Evolutionary conservation across 1,140 invertebrate species (phyloP).

Genomic region (Diploscapter pachys): DNA sequence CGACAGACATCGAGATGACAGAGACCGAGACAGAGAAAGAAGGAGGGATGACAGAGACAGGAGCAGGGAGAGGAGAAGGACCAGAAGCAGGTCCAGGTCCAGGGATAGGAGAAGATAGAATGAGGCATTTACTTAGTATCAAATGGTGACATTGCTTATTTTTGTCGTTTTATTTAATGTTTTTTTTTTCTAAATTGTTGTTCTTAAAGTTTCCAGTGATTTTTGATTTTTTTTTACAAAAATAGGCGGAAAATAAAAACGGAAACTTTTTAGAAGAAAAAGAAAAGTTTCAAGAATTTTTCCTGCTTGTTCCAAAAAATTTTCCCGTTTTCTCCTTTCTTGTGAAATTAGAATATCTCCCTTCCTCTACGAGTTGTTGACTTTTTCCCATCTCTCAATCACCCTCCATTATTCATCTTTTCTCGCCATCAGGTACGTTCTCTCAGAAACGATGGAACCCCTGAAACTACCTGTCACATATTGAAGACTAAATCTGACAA

Average conservation of each 20-base stretch:
- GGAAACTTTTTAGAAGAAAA: no score
- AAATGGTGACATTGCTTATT: not conserved
- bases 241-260: no score
- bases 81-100: conserved; percentile 8
- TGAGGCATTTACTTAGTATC: no score
- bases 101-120: conserved; percentile 6
- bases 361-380: not conserved
- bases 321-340: not conserved
- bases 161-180: not conserved
- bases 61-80: not conserved
- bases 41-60: conserved; percentile 3
- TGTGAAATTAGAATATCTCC: not conserved
- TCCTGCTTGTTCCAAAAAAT: not conserved
- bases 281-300: not conserved
- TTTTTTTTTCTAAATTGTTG: not conserved
- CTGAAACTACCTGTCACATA: no score
- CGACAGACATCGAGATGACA: conserved; percentile 7
- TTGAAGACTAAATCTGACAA: no score
- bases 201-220: no score
- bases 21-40: conserved; percentile 18
- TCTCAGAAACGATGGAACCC: no score
- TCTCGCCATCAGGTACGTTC: no score
- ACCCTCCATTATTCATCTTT: no score
- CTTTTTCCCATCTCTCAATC: no score
- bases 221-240: no score